phyloP scores from a whole-genome alignment of 2,888 invertebrate genomes.

The Chalcosyrphus nemorum region DNA sequence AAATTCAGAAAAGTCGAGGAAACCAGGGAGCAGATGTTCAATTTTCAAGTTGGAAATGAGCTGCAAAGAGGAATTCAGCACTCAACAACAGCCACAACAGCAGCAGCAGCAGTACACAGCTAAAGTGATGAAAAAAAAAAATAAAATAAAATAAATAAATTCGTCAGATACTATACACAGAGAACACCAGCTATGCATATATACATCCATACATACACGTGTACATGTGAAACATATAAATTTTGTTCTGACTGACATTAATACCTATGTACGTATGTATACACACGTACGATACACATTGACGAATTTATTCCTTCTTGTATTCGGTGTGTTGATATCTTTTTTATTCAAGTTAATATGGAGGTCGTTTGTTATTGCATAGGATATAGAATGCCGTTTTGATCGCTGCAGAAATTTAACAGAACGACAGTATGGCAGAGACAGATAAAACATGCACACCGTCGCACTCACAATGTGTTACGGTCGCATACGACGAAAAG shows the following conservation, averaged over 20 bases:
- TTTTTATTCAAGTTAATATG: slow-evolving; percentile 50
- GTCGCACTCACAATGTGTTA: slow-evolving; percentile 13
- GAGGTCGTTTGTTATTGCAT: slow-evolving; percentile 69
- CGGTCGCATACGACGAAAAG: not conserved
- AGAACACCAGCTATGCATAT: slow-evolving; percentile 29
- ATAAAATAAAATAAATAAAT: slow-evolving; percentile 75
- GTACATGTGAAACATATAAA: slow-evolving; percentile 49
- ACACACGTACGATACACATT: slow-evolving; percentile 50
- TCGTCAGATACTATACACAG: slow-evolving; percentile 56
- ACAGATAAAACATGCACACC: slow-evolving; percentile 50
- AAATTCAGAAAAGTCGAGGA: slow-evolving; percentile 73
- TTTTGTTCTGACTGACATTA: slow-evolving; percentile 61
- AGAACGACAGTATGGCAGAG: not conserved
- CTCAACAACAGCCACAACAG: slow-evolving; percentile 43
- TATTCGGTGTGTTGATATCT: slow-evolving; percentile 23
- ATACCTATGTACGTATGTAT: slow-evolving; percentile 30
- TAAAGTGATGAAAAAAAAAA: slow-evolving; percentile 71
- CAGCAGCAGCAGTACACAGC: slow-evolving; percentile 38
- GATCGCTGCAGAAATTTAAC: slow-evolving; percentile 8
- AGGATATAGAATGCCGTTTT: slow-evolving; percentile 22
- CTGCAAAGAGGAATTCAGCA: slow-evolving; percentile 67
- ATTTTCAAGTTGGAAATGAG: slow-evolving; percentile 67
- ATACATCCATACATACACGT: not conserved
- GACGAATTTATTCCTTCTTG: slow-evolving; percentile 55
- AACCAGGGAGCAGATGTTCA: slow-evolving; percentile 81